These are phyloP conservation scores for Lepidurus arcticus DNA, from an alignment of 1,140 invertebrate species.

Conservation along the genomic window DNA sequence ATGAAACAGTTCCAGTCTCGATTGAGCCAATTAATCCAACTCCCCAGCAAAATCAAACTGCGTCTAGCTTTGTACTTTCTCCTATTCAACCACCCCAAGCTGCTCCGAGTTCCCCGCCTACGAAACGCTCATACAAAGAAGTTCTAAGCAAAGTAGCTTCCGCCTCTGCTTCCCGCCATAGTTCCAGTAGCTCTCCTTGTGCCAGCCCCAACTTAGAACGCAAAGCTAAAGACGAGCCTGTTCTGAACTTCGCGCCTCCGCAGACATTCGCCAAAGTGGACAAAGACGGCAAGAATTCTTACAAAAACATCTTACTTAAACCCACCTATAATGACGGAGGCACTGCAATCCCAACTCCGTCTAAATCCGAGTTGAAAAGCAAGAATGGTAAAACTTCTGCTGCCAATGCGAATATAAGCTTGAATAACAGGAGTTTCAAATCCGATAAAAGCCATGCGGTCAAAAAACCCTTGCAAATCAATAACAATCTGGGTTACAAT, in stretches of 20 bases:
- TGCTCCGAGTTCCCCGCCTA: background rate
- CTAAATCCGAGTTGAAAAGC: conserved; percentile 17
- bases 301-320: conserved; percentile 23
- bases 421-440: conserved; percentile 38
- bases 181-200: conserved; percentile 16
- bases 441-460: conserved; percentile 20
- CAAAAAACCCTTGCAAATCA: conserved; percentile 44
- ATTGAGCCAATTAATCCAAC: background rate
- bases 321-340: background rate
- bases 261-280: conserved; percentile 8
- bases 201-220: background rate
- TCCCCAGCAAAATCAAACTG: background rate
- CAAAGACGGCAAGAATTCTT: background rate
- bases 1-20: background rate
- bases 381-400: conserved; percentile 14
- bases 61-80: background rate
- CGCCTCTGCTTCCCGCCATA: background rate
- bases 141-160: conserved; percentile 24
- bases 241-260: conserved; percentile 10
- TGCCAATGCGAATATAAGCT: conserved; percentile 30
- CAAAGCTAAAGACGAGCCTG: background rate
- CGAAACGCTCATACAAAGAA: conserved; percentile 32
- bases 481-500: conserved; percentile 46
- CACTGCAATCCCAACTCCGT: conserved; percentile 5
- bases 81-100: background rate